Conservation (phyloP, 2,888 invertebrate species). For the Pyralis farinalis region DNA sequence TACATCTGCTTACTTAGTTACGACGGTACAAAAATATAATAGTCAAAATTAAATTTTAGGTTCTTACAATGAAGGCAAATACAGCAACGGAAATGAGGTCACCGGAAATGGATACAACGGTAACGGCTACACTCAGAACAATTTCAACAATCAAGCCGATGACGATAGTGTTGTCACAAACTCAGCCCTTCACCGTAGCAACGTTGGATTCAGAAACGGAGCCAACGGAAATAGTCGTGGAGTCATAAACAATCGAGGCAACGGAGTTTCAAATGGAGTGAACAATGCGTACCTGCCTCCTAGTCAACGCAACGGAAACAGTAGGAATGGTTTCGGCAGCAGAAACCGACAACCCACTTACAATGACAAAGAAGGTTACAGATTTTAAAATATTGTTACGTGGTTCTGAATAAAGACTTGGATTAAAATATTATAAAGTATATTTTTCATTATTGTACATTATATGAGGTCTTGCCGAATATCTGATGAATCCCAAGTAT, state of each 20-base stretch:
- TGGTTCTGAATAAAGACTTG: slow-evolving; percentile 22
- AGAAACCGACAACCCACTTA: slow-evolving; percentile 34
- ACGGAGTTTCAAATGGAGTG: slow-evolving; percentile 14
- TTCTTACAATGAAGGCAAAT: slow-evolving; percentile 60
- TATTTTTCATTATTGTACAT: too few species aligned
- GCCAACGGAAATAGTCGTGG: not conserved
- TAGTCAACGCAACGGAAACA: slow-evolving; percentile 21
- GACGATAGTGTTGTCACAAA: slow-evolving; percentile 49
- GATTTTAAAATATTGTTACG: slow-evolving; percentile 30
- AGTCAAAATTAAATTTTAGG: too few species aligned
- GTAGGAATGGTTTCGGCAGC: slow-evolving; percentile 21
- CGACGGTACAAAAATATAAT: too few species aligned
- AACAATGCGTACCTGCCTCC: slow-evolving; percentile 52
- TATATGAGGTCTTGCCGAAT: too few species aligned
- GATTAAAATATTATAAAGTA: too few species aligned
- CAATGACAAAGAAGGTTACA: slow-evolving; percentile 44
- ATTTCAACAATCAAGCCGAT: slow-evolving; percentile 23
- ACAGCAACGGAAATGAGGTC: too few species aligned
- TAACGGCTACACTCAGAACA: slow-evolving; percentile 19
- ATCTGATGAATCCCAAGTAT: too few species aligned
- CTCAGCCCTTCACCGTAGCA: slow-evolving; percentile 32
- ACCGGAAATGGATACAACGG: slow-evolving; percentile 21
- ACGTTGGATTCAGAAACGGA: slow-evolving; percentile 7
- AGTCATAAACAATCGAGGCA: not conserved
- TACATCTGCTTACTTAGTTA: too few species aligned